A percentile compares a stretch with the other conserved stretches of the same genome.
phyloP scores from a whole-genome alignment of 2,888 invertebrate species.

The Drosophila quinaria region DNA sequence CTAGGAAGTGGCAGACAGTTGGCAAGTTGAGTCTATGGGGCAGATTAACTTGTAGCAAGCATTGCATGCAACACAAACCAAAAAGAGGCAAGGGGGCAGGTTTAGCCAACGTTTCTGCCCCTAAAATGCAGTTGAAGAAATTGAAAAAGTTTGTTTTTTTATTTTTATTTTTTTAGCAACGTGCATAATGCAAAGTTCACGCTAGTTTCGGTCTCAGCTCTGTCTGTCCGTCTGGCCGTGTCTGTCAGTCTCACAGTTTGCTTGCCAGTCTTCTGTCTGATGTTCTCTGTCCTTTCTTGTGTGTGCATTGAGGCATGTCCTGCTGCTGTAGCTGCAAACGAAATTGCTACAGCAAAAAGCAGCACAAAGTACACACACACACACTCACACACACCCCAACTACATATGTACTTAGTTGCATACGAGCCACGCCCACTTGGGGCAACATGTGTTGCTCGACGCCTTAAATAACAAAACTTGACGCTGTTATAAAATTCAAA shows the following conservation, averaged over 20 bases:
- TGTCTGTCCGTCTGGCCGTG: slow-evolving; percentile 11
- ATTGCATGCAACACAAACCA: slow-evolving; percentile 30
- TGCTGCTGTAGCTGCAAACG: slow-evolving; percentile 39
- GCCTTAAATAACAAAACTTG: slow-evolving; percentile 74
- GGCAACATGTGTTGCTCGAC: slow-evolving; percentile 75
- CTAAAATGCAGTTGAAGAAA: slow-evolving; percentile 77
- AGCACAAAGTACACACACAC: slow-evolving; percentile 38
- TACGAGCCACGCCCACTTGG: slow-evolving; percentile 51
- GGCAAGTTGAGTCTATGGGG: slow-evolving; percentile 68
- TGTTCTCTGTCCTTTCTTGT: slow-evolving; percentile 13
- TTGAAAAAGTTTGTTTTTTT: slow-evolving; percentile 70
- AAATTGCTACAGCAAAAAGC: slow-evolving; percentile 41
- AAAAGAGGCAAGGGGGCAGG: not conserved
- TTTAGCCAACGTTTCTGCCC: slow-evolving; percentile 4
- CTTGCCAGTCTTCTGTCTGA: slow-evolving; percentile 14
- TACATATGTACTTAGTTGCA: slow-evolving; percentile 28
- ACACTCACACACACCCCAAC: slow-evolving; percentile 21
- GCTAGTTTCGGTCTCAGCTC: slow-evolving; percentile 39
- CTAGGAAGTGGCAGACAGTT: slow-evolving; percentile 52
- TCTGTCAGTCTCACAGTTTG: slow-evolving; percentile 14
- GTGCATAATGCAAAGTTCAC: slow-evolving; percentile 60
- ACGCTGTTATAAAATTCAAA: slow-evolving; percentile 79
- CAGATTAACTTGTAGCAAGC: slow-evolving; percentile 78
- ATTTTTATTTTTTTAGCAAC: slow-evolving; percentile 24
- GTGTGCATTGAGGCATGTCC: slow-evolving; percentile 53